phyloP scores from a whole-genome alignment of 2,888 invertebrate genomes.

The Creontiades dilutus region DNA sequence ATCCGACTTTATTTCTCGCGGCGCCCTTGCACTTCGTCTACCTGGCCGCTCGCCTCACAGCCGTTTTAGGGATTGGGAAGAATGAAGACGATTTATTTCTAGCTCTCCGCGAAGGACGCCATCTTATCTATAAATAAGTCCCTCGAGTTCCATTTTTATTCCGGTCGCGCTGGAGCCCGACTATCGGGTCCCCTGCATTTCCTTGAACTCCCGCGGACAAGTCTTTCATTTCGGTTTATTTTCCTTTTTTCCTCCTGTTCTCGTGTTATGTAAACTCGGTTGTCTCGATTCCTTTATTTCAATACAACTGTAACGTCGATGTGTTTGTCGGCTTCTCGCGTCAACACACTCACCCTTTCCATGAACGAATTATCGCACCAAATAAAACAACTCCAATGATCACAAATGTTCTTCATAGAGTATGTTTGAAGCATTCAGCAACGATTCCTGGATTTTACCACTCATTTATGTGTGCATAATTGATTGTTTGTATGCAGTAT shows the following conservation, averaged over 20 bases:
- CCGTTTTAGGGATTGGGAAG: constrained; percentile 47
- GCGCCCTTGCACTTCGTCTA: constrained; percentile 32
- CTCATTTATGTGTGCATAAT: too few species aligned
- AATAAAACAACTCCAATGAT: too few species aligned
- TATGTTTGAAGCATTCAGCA: too few species aligned
- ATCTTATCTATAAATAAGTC: constrained; percentile 37
- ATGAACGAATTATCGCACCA: too few species aligned
- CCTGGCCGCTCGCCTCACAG: not conserved
- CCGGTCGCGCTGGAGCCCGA: constrained; percentile 28
- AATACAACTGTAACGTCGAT: not conserved
- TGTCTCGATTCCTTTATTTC: not conserved
- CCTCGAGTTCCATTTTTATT: constrained; percentile 28
- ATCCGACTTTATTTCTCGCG: not conserved
- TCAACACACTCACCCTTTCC: too few species aligned
- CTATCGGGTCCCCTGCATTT: constrained; percentile 31
- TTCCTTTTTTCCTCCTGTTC: not conserved
- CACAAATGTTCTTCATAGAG: too few species aligned
- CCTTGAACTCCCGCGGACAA: constrained; percentile 24
- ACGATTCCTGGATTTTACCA: too few species aligned
- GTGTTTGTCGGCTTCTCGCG: too few species aligned
- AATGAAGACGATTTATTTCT: constrained; percentile 45
- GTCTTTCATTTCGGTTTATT: not conserved
- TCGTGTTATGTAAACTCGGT: constrained; percentile 30
- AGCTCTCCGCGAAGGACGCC: constrained; percentile 41
- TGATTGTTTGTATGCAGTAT: too few species aligned